Base-by-base conservation (phyloP, 2,113 vertebrate genomes). In the Notarius quadriscutis region DNA sequence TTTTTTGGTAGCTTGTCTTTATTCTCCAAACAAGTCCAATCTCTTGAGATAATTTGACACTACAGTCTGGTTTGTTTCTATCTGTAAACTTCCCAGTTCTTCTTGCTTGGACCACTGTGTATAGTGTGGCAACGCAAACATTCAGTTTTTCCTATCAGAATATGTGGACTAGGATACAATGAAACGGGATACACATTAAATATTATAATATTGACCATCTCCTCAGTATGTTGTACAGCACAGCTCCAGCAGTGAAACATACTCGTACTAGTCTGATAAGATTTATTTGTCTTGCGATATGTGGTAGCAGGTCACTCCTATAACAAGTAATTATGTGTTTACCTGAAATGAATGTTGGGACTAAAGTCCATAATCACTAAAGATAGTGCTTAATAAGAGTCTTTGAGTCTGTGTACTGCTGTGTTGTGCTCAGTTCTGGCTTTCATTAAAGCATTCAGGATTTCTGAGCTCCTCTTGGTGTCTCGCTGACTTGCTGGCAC, bases 361-460 rank as follows among this genome's bases (percentile, higher is more conserved):
- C 34, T n/a, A 17, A 18, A 11, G 55, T 4, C 20, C 83, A 48
- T 74, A n/a, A 58, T 53, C 34, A 48, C 12, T 48, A 41, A 34
- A 74, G 7, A 51, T 57, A 11, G 75, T 22, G 63, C 65, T 80
- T 48, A 57, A 15, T 79, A 22, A n/a, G 51, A 72, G 58, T 62
- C 51, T 81, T 83, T 75, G 81, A 89, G 91, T 91, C 88, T 91
- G 90, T 95, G 93, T 93, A 94, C 94, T 94, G 94, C 94, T 94
- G 95, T 96, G 95, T 95, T 96, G 96, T 96, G 96, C 96, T 92
- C 94, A 94, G 94, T 96, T 95, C 95, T 97, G 96, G 96, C 95
- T 95, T 94, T 95, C 94, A 96, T 96, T 96, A 95, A 95, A 95
- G 93, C 94, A 93, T 94, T 96, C 94, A 95, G 95, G 96, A 95